Conservation (phyloP, 1,140 invertebrate genomes). For the Drosophila pachea region DNA sequence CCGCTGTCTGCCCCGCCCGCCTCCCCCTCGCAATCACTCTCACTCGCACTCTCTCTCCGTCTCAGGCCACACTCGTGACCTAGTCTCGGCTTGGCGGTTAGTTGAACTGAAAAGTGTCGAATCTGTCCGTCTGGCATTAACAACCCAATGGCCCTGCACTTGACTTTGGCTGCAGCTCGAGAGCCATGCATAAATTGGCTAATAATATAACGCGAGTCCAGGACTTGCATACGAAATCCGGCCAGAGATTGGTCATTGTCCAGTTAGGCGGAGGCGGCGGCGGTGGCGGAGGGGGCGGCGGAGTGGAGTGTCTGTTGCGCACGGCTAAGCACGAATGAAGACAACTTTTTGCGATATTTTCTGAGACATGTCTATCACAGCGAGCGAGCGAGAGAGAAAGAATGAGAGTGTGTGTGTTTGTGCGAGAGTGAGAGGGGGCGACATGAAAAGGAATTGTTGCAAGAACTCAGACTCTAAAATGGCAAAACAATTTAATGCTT, state of each 20-base stretch:
- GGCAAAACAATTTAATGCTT: slow-evolving; percentile 76
- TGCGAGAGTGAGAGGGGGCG: neutral
- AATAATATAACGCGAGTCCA: slow-evolving; percentile 39
- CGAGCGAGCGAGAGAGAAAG: slow-evolving; percentile 5
- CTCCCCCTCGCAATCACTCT: neutral
- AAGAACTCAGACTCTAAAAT: slow-evolving; percentile 56
- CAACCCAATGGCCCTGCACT: slow-evolving; percentile 42
- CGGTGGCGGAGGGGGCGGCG: too few species aligned
- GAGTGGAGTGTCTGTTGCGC: slow-evolving; percentile 36
- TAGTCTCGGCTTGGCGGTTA: slow-evolving; percentile 11
- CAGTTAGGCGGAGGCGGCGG: too few species aligned
- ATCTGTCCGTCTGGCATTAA: slow-evolving; percentile 51
- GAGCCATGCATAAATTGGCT: slow-evolving; percentile 62
- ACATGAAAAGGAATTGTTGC: slow-evolving; percentile 21
- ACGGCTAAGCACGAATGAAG: slow-evolving; percentile 38
- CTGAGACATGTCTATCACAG: neutral
- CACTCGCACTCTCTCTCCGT: neutral
- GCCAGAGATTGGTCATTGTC: too few species aligned
- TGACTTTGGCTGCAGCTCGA: slow-evolving; percentile 10
- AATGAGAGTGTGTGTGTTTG: too few species aligned
- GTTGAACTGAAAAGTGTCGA: slow-evolving; percentile 10
- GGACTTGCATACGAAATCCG: slow-evolving; percentile 60
- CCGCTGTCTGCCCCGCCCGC: slow-evolving; percentile 6
- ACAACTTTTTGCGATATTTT: slow-evolving; percentile 33
- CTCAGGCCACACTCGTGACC: slow-evolving; percentile 32